Conservation (phyloP, 2,888 invertebrate species). For the Hirtodrosophila alboralis region DNA sequence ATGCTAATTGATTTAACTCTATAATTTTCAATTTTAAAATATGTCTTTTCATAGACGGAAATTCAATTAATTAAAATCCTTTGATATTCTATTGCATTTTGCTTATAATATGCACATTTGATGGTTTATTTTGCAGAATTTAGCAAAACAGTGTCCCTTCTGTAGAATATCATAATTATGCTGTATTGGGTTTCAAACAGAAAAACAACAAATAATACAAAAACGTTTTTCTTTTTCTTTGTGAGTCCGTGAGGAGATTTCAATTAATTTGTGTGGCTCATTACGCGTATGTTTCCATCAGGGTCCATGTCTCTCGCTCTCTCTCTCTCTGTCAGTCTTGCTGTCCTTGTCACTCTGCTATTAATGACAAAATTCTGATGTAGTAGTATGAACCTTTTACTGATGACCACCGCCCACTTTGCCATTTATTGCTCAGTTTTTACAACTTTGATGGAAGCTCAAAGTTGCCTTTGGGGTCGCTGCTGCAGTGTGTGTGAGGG, state of each 20-base stretch:
- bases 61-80: no score
- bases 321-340: neutral
- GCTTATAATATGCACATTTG: no score
- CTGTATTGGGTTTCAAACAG: no score
- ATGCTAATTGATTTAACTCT: no score
- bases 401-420: conserved; percentile 50
- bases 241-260: conserved; percentile 24
- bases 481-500: neutral
- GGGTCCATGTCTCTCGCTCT: neutral
- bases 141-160: no score
- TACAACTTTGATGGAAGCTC: conserved; percentile 43
- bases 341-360: neutral
- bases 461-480: neutral
- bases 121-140: no score
- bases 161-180: no score
- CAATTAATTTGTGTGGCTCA: conserved; percentile 33
- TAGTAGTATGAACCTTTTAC: no score
- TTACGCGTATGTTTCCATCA: conserved; percentile 18
- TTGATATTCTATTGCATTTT: no score
- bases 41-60: no score
- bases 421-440: conserved; percentile 60
- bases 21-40: no score
- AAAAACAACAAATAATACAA: no score
- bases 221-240: conserved; percentile 1
- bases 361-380: conserved; percentile 38